A percentile compares a stretch with the other conserved stretches of the same genome.
These are phyloP conservation scores for Lithophane ornitopus DNA, from an alignment of 2,888 invertebrate genomes.

Conservation along the genomic window DNA sequence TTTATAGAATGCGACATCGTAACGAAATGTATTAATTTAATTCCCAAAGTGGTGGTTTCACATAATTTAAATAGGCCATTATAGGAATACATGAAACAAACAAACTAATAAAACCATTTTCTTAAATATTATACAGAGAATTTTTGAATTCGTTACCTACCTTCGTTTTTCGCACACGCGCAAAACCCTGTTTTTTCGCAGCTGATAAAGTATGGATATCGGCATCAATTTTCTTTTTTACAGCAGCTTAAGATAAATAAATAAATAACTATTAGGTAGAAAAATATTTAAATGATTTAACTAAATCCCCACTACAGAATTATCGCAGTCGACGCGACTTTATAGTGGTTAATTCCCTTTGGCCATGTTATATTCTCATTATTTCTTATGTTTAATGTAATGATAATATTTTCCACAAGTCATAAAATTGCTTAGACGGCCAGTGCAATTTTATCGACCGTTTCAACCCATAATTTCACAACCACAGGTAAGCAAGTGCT, in stretches of 20 bases:
- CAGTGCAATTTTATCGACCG: constrained; percentile 19
- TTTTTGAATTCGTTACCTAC: background rate
- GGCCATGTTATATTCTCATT: background rate
- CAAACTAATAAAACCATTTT: constrained; percentile 20
- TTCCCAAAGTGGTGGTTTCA: background rate
- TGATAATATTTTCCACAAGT: background rate
- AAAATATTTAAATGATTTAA: background rate
- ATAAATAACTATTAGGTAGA: background rate
- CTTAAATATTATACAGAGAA: background rate
- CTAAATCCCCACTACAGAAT: background rate
- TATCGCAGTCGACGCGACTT: background rate
- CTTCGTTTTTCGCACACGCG: background rate
- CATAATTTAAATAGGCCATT: background rate
- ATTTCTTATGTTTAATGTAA: background rate
- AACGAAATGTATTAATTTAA: background rate
- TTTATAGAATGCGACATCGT: background rate
- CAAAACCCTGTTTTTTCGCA: no score
- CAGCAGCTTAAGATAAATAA: background rate
- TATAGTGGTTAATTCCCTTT: background rate
- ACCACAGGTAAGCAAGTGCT: constrained; percentile 8
- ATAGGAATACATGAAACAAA: constrained; percentile 9
- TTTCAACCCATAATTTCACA: constrained; percentile 24
- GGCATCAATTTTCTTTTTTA: background rate
- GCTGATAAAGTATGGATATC: background rate
- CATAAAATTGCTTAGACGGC: constrained; percentile 4